Evolutionary conservation across 2,888 invertebrate genomes (phyloP), one percentile per base, ranked within the genome.

Genomic region (Ashinkailepas kermadecensis): DNA sequence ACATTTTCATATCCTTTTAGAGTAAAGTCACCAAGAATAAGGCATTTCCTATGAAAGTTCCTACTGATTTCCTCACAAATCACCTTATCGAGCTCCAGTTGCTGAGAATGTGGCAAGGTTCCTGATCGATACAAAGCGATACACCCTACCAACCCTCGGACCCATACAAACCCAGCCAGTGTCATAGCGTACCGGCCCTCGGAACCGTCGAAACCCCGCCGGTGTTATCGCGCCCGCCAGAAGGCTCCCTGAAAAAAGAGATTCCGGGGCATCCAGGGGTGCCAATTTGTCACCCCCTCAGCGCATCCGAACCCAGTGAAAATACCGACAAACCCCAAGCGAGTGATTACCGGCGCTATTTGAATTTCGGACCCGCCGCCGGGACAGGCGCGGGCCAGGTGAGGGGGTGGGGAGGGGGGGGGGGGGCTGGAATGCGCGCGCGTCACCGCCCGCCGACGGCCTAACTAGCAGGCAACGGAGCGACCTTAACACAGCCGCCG

Each of bases 241-340:
- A 39, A 39, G 39, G 1, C 39, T 39, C 39, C n/a, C n/a, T 65
- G 65, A 65, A 9, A 9, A 15, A 23, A n/a, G n/a, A 25, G n/a
- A 67, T 65, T 67, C 54, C 74, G 0, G 2, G 54, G 39, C 39
- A 18, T 18, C 74, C 8, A 9, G 74, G 54, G 74, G 74, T 74
- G 74, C 74, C 74, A 74, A 74, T 74, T 74, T 74, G 74, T 74
- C 74, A 74, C 74, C 74, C 65, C 74, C 74, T 74, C 54, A 9
- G 74, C 18, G 74, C 74, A 18, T 59, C 11, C 15, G 6, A 13
- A 7, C 39, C 15, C 21, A 54, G 74, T 1, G 54, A 74, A 74
- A 74, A 74, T 74, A 54, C 74, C 74, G 70, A 39, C 74, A 74
- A 39, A 74, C 74, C 18, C 21, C 18, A 54, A 74, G 54, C 74